A percentile compares a stretch with the other conserved stretches of the same genome.
Conservation (phyloP, 2,888 invertebrate genomes). For the Torymus tubicola region DNA sequence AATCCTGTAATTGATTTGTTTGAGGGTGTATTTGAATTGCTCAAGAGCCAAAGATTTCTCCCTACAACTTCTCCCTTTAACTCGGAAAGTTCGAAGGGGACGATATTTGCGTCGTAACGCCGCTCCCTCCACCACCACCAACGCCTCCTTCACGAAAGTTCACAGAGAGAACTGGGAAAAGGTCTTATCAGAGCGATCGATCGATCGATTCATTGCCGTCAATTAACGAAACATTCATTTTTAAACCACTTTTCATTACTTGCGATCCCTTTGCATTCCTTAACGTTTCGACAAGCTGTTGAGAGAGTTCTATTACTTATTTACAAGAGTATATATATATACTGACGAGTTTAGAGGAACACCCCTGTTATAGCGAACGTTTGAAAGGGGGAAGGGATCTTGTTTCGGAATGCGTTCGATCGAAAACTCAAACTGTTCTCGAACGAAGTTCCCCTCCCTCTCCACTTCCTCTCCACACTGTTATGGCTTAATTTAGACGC, state of each 20-base stretch:
- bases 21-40: constrained; percentile 13
- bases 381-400: too few relatives aligned
- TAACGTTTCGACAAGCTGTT: not conserved
- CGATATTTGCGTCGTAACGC: not conserved
- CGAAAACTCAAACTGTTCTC: too few relatives aligned
- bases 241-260: constrained; percentile 25
- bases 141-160: not conserved
- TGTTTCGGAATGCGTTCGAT: too few relatives aligned
- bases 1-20: constrained; percentile 4
- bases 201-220: constrained; percentile 17
- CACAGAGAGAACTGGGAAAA: not conserved
- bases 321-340: not conserved
- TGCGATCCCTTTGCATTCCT: not conserved
- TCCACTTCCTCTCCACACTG: too few relatives aligned
- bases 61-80: constrained; percentile 16
- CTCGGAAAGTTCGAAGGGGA: constrained; percentile 9
- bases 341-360: constrained; percentile 18
- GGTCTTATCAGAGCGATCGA: not conserved
- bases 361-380: too few relatives aligned
- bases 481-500: too few relatives aligned
- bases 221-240: constrained; percentile 30
- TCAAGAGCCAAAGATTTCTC: not conserved
- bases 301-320: constrained; percentile 4
- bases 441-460: too few relatives aligned
- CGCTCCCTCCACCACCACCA: not conserved